phyloP scores from a whole-genome alignment of 2,797 vertebrate genomes.

The Miichthys miiuy region DNA sequence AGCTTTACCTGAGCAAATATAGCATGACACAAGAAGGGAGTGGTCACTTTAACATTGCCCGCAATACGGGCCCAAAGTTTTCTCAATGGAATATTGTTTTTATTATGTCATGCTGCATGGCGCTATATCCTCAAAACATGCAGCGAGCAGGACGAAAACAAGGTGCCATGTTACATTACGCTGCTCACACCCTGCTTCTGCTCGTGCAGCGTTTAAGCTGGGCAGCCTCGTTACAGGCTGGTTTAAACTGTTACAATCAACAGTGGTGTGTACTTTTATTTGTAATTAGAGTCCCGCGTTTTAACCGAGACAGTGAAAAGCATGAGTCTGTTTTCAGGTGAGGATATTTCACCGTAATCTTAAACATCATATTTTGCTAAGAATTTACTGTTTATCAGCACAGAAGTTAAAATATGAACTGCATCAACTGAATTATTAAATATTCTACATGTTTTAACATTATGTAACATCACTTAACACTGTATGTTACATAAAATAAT shows the following conservation, averaged over 20 bases:
- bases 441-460: too few species aligned
- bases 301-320: too few species aligned
- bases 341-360: too few species aligned
- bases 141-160: conserved; percentile 33
- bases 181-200: background rate
- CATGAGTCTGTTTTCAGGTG: too few species aligned
- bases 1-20: conserved; percentile 70
- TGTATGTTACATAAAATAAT: too few species aligned
- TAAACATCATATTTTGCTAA: too few species aligned
- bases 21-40: conserved; percentile 49
- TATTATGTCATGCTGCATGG: conserved; percentile 52
- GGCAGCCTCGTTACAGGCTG: background rate
- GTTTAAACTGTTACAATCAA: background rate
- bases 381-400: too few species aligned
- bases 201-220: background rate
- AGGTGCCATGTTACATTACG: conserved; percentile 28
- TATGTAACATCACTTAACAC: too few species aligned
- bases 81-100: conserved; percentile 63
- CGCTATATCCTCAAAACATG: conserved; percentile 2
- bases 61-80: conserved; percentile 10
- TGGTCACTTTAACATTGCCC: conserved; percentile 27
- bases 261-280: too few species aligned
- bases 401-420: too few species aligned
- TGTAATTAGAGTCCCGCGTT: too few species aligned
- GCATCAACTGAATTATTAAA: too few species aligned